Conservation (phyloP, 2,888 invertebrate genomes). For the Halocaridina rubra region DNA sequence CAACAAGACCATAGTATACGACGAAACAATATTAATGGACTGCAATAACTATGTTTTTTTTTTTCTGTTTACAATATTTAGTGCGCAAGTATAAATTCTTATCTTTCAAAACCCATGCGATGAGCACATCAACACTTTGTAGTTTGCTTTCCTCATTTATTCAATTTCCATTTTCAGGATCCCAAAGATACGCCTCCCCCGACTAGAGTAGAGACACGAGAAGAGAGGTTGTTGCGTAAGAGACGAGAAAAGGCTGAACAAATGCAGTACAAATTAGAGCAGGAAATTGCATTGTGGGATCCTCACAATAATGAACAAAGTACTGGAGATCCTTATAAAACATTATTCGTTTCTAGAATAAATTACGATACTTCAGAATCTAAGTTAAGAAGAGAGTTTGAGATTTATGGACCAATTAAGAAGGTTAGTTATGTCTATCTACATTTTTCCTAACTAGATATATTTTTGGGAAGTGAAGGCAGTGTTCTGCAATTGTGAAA, state of each 20-base stretch:
- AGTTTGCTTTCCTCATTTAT: neutral
- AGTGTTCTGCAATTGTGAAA: too few relatives aligned
- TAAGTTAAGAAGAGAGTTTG: constrained; percentile 96
- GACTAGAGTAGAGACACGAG: constrained; percentile 92
- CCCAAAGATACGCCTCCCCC: constrained; percentile 97
- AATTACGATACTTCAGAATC: constrained; percentile 99
- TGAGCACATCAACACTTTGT: too few relatives aligned
- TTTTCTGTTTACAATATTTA: too few relatives aligned
- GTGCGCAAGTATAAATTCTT: too few relatives aligned
- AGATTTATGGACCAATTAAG: constrained; percentile 96
- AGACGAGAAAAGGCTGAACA: constrained; percentile 94
- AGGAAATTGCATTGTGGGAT: constrained; percentile 97
- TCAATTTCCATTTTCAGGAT: constrained; percentile 74
- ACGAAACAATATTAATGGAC: too few relatives aligned
- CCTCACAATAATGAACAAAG: constrained; percentile 82
- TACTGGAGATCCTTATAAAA: constrained; percentile 95
- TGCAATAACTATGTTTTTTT: too few relatives aligned
- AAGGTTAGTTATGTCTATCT: constrained; percentile 87
- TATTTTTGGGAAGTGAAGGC: too few relatives aligned
- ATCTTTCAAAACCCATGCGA: too few relatives aligned
- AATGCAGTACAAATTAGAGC: constrained; percentile 96
- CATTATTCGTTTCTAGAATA: constrained; percentile 94
- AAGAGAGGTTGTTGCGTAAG: constrained; percentile 89
- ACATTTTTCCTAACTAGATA: too few relatives aligned
- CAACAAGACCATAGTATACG: too few relatives aligned